Evolutionary conservation across 2,113 vertebrate genomes (phyloP), one percentile per base, ranked within the genome.

Genomic region (Euleptes europaea): DNA sequence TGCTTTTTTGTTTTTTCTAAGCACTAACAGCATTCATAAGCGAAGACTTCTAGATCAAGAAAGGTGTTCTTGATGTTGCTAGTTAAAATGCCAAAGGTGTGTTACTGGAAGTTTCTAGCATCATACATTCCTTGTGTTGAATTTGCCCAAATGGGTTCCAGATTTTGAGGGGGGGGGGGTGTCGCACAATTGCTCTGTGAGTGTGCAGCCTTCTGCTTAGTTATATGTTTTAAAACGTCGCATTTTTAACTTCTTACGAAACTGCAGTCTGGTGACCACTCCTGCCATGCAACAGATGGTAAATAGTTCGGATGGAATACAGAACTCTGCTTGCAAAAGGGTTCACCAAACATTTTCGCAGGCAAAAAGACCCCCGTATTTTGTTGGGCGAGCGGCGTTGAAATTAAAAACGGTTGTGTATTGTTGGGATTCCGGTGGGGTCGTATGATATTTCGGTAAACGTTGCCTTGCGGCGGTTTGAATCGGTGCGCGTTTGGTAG

Each of bases 211-310:
- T 82, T 90, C 90, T 80, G 84, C 81, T 92, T 40, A 0, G 57
- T 91, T 89, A 77, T 67, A 79, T 71, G 73, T 83, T 71, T 88
- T 44, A 84, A 88, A 88, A 81, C 4, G 42, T 88, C 87, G 88
- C 91, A 88, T 91, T 92, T 91, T 86, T 92, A 94, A 94, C 92
- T 91, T 63, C 60, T 63, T 94, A 93, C 88, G 86, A 85, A 95
- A 85, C 79, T 85, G 80, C 84, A 89, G 78, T 77, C 88, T 91
- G 81, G 88, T 93, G 92, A 84, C 83, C 88, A 85, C 84, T 84
- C 91, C 93, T 91, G 63, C 42, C 86, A 51, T 77, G 47, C 84
- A 83, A 80, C 91, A 94, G 92, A 93, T 92, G 80, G 89, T 89
- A 93, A 86, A 87, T 70, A 73, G 78, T 84, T 91, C 60, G 89